These are phyloP conservation scores for Patella depressa DNA, from an alignment of 2,888 invertebrate genomes.

Conservation along the genomic window DNA sequence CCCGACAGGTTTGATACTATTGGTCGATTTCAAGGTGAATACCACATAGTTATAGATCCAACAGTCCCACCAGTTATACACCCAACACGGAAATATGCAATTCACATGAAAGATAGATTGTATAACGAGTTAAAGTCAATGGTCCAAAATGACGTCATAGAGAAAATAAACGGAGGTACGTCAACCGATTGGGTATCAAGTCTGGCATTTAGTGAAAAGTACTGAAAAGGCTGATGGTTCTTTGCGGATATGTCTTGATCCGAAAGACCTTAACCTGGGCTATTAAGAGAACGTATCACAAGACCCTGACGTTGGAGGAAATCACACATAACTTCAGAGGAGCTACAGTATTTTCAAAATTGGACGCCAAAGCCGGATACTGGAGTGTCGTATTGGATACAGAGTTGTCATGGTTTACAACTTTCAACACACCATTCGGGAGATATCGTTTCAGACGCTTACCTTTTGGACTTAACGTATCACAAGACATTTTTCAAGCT, in stretches of 20 bases:
- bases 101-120: neutral
- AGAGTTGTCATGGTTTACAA: too few species aligned
- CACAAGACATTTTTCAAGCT: too few species aligned
- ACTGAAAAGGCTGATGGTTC: neutral
- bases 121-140: neutral
- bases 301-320: neutral
- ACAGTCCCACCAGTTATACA: neutral
- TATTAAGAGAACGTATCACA: neutral
- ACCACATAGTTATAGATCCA: neutral
- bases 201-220: neutral
- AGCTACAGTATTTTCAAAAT: neutral
- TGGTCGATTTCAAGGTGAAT: neutral
- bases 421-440: too few species aligned
- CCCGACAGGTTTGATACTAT: neutral
- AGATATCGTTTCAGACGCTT: too few species aligned
- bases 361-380: neutral
- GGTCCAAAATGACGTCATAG: neutral
- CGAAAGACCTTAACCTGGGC: neutral
- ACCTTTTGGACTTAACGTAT: too few species aligned
- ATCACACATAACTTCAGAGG: neutral
- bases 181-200: neutral
- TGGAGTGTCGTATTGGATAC: too few species aligned
- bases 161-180: neutral
- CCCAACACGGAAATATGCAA: neutral
- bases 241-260: neutral